Conservation (phyloP, 1,140 invertebrate species). For the Halictus rubicundus region DNA sequence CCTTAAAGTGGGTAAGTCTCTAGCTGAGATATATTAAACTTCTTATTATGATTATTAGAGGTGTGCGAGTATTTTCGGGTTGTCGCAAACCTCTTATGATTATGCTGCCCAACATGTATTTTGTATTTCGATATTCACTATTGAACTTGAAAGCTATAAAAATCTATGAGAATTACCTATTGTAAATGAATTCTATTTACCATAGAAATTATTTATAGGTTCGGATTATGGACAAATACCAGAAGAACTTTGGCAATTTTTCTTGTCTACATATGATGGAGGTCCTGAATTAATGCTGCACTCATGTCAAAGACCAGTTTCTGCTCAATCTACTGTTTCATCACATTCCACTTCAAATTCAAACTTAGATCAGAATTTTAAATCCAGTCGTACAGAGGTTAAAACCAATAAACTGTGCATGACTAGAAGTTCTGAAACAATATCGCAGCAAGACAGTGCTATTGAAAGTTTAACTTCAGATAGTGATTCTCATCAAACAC, state of each 20-base stretch:
- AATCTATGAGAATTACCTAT: too few relatives aligned
- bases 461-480: slow-evolving; percentile 70
- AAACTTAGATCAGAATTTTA: slow-evolving; percentile 71
- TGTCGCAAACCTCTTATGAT: too few relatives aligned
- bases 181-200: slow-evolving; percentile 16
- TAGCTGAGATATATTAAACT: background rate
- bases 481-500: slow-evolving; percentile 71
- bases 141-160: too few relatives aligned
- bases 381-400: slow-evolving; percentile 66
- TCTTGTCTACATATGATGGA: slow-evolving; percentile 91
- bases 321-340: slow-evolving; percentile 73
- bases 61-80: too few relatives aligned
- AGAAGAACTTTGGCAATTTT: slow-evolving; percentile 92
- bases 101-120: background rate
- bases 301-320: slow-evolving; percentile 73
- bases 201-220: slow-evolving; percentile 71
- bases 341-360: slow-evolving; percentile 78
- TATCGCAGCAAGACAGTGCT: slow-evolving; percentile 74
- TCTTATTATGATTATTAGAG: too few relatives aligned
- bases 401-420: slow-evolving; percentile 71
- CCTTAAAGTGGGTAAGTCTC: slow-evolving; percentile 79
- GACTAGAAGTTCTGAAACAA: slow-evolving; percentile 74
- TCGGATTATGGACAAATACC: slow-evolving; percentile 93
- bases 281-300: slow-evolving; percentile 88
- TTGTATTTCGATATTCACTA: too few relatives aligned